Evolutionary conservation across 2,888 invertebrate species (phyloP).

Genomic region (Eurytoma californica): DNA sequence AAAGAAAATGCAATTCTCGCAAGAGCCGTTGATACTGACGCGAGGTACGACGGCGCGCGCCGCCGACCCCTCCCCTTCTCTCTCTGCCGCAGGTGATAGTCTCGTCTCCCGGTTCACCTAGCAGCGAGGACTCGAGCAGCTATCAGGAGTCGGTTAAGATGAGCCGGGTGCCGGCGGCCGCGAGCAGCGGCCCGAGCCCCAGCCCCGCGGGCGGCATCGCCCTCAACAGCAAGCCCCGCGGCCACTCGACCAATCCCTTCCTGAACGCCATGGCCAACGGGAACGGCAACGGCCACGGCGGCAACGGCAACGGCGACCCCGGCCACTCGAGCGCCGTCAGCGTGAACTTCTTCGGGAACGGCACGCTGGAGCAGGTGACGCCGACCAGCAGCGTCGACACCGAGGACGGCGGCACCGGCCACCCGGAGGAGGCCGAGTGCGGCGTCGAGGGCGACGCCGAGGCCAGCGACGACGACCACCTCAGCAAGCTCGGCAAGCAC

Average conservation of each 20-base stretch:
- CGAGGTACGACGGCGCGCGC: conserved; percentile 9
- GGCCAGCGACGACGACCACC: conserved; percentile 76
- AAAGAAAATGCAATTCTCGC: background rate
- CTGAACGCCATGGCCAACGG: conserved; percentile 68
- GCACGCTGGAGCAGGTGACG: conserved; percentile 75
- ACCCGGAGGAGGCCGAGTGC: conserved; percentile 77
- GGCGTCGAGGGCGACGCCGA: conserved; percentile 79
- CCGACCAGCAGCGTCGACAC: conserved; percentile 79
- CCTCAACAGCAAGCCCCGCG: conserved; percentile 28
- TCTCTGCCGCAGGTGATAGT: conserved; percentile 77
- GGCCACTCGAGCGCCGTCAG: conserved; percentile 57
- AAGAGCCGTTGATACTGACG: conserved; percentile 1
- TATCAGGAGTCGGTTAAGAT: conserved; percentile 87
- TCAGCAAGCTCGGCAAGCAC: conserved; percentile 61
- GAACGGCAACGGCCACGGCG: conserved; percentile 71
- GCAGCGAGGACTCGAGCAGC: conserved; percentile 89
- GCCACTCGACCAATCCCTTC: conserved; percentile 54
- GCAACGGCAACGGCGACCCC: conserved; percentile 71
- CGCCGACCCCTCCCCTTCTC: conserved; percentile 3
- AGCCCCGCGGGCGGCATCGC: background rate
- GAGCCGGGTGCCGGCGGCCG: conserved; percentile 69
- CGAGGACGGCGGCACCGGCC: conserved; percentile 77
- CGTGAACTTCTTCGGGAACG: conserved; percentile 60
- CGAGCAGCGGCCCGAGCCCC: conserved; percentile 24
- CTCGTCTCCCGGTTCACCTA: conserved; percentile 90